Evolutionary conservation across 1,140 invertebrate species (phyloP), one percentile per base, ranked within the genome.

Genomic region (Zaprionus ghesquierei): DNA sequence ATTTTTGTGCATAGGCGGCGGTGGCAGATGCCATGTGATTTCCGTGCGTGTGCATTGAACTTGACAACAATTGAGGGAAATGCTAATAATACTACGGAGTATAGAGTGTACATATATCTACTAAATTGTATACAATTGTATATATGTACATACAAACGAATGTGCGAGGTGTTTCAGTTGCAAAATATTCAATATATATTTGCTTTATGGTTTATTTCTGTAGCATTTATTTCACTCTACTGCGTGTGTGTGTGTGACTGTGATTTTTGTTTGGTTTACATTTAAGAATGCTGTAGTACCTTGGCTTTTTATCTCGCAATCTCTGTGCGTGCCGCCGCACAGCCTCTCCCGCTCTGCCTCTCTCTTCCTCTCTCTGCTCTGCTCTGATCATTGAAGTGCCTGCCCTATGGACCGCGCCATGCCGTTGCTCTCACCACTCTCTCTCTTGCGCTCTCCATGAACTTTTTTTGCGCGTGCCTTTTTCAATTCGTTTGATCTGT

Each of bases 141-240:
- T 9, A n/a, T 46, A 41, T 51, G 13, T 55, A 25, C 62, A n/a
- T 38, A 15, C 13, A 38, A n/a, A 8, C 35, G 35, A 41, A n/a
- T 44, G 35, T 60, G 6, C 15, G 46, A 13, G 31, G 10, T 68
- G 64, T 27, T 61, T 22, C 18, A 60, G 55, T 63, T 71, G 72
- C 61, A 60, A 71, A 49, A 71, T 72, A 63, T 62, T 69, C 55
- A 31, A 65, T 77, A 77, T 72, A 69, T 71, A 64, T 87, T 73
- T 53, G 60, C 56, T 79, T 87, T 87, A 79, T 87, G 75, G 78
- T 65, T 87, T 89, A 87, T 87, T 87, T 87, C 50, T 59, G 75
- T 78, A 78, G 62, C 74, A 77, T 63, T 79, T 81, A 74, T 81
- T 86, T 85, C n/a, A 15, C 35, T 15, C n/a, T n/a, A 15, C 13